Conservation (phyloP, 2,113 vertebrate genomes). For the Corynorhinus townsendii region DNA sequence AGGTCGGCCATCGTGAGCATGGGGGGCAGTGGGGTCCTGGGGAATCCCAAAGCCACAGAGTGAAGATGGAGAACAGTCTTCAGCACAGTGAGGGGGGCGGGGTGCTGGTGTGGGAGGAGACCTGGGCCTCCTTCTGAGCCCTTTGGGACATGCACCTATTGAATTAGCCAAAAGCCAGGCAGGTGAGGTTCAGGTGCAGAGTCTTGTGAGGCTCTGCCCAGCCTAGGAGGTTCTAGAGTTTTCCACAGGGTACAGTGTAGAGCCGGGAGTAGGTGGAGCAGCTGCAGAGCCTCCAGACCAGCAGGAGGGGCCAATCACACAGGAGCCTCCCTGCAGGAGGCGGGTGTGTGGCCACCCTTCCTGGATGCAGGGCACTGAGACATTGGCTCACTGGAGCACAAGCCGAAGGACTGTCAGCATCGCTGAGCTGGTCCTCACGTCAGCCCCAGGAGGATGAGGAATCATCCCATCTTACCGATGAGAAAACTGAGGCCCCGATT, state of each 20-base stretch:
- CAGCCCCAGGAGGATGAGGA: background rate
- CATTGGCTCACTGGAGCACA: background rate
- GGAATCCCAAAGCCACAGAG: background rate
- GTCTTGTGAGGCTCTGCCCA: background rate
- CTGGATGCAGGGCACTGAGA: background rate
- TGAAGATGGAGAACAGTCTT: background rate
- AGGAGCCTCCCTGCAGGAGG: background rate
- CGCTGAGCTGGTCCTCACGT: background rate
- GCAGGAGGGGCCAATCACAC: background rate
- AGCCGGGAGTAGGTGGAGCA: background rate
- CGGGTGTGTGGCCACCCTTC: background rate
- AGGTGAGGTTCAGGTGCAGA: background rate
- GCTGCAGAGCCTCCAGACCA: no score
- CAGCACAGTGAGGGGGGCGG: background rate
- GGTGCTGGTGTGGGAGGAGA: background rate
- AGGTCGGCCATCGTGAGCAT: accelerated
- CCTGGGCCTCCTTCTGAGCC: background rate
- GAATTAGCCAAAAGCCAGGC: background rate
- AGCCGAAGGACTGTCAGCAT: background rate
- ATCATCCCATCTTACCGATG: background rate
- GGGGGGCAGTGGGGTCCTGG: background rate
- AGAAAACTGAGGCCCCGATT: background rate
- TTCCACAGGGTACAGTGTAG: background rate
- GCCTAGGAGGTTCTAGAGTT: background rate
- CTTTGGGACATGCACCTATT: background rate